Base-by-base conservation (phyloP, 2,113 vertebrate genomes). In the Neolamprologus falcicula region DNA sequence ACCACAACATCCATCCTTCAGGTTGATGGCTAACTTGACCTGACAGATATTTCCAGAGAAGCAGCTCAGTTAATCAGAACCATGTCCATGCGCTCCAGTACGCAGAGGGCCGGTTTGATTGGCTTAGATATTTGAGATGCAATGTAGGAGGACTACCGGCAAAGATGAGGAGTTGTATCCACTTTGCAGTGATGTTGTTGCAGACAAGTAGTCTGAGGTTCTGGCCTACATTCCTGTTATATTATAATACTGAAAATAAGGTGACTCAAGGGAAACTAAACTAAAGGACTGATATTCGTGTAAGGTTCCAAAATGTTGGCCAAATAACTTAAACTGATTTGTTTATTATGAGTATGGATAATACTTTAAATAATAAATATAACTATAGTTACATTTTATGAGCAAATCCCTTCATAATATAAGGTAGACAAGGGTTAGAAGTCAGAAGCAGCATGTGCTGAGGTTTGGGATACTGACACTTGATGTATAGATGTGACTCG, bases 21-120 rank as follows among this genome's bases (percentile, higher is more conserved):
- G 28, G 57, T 42, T 83, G 80, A 50, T 55, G 86, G n/a, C 83
- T 91, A 84, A 86, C 71, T 86, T 19, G 86, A 91, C 83, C 54
- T 85, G 92, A 92, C 92, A 92, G 87, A 61, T 47, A 80, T 86
- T 53, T 84, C 80, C 52, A 54, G 37, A 55, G 80, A 87, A 52
- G 21, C 17, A 24, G 61, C 59, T 76, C 52, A 40, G 47, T 50
- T 86, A 50, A 92, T 87, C 85, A 52, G 33, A 33, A 13, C 40
- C 55, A 78, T 81, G 50, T 57, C 83, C 31, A 40, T 50, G 31
- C 87, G 83, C 88, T 84, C 66, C 84, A 76, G 24, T 54, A 5
- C 45, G 10, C 83, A 53, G 59, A 68, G 4, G 37, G 83, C 33
- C 19, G 85, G 47, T 17, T 63, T 68, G 35, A 21, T 59, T 21